A percentile compares a stretch with the other conserved stretches of the same genome.
These are phyloP conservation scores for Tauraco hartlaubi DNA, from an alignment of 2,797 vertebrate genomes.

Conservation along the genomic window DNA sequence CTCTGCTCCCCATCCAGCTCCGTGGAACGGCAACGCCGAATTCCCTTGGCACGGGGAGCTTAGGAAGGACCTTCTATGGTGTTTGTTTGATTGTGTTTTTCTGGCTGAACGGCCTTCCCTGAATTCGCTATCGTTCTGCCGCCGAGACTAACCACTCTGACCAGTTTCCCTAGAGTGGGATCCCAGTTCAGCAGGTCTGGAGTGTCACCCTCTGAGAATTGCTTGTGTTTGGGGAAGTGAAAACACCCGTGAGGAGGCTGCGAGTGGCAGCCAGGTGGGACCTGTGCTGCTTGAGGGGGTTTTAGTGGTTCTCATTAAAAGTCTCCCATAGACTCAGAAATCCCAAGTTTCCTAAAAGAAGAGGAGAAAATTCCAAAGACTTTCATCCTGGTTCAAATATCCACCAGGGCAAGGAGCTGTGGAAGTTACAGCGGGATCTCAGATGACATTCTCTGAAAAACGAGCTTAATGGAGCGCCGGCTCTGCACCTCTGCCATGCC, in stretches of 20 bases:
- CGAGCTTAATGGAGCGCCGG: constrained; percentile 19
- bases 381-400: constrained; percentile 64
- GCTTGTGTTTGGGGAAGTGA: constrained; percentile 48
- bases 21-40: rapidly evolving
- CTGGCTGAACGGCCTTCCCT: neutral
- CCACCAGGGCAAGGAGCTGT: constrained; percentile 37
- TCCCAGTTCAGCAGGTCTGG: constrained; percentile 52
- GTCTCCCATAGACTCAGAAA: constrained; percentile 23
- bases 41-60: neutral
- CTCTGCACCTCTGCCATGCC: neutral
- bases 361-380: constrained; percentile 21
- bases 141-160: neutral
- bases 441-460: constrained; percentile 60
- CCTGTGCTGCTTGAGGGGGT: constrained; percentile 20
- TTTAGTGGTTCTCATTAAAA: constrained; percentile 44
- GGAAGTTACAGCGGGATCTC: constrained; percentile 16
- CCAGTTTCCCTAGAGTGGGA: constrained; percentile 14
- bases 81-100: neutral
- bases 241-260: neutral
- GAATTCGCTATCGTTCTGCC: neutral
- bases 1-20: neutral
- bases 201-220: constrained; percentile 20
- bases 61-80: neutral
- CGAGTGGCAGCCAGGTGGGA: constrained; percentile 32
- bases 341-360: constrained; percentile 44